Base-by-base conservation (phyloP, 2,888 invertebrate genomes). In the Heteromurus nitidus region DNA sequence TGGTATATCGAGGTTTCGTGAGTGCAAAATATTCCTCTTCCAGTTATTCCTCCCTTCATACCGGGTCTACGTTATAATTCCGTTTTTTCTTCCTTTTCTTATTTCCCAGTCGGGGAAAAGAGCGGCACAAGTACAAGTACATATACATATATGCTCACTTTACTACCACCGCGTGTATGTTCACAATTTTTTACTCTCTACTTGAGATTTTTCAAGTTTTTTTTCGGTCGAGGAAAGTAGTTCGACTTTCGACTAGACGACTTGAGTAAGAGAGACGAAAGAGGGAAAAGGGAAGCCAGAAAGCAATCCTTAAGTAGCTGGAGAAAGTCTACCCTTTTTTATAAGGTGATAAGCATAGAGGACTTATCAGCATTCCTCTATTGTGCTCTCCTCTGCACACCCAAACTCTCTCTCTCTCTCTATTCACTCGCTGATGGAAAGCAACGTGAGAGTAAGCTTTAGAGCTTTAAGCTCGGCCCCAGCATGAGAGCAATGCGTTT, bases 311-410 rank as follows among this genome's bases (percentile, higher is more conserved):
- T n/a, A 60, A 77, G 65, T 62, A 62, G 69, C 64, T 36, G n/a
- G n/a, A n/a, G 18, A 72, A 80, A 72, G 31, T 67, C 72, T 80
- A 60, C 42, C 64, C 77, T 64, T 80, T 30, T 65, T 72, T 72
- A 72, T 72, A 80, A 80, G 80, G 80, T 72, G 72, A 72, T 80
- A 72, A 80, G 70, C 77, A 70, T 72, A 72, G 64, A 62, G 55
- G 44, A 80, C 80, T 79, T 80, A 80, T 80, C 80, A 80, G 80
- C 80, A 79, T 79, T 79, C 77, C 53, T 65, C 70, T 79, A 70
- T 69, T 79, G 77, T 79, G 22, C 55, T 50, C 36, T 36, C n/a
- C n/a, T n/a, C n/a, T n/a, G n/a, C n/a, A n/a, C n/a, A n/a, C n/a
- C n/a, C n/a, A n/a, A n/a, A n/a, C 18, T 50, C 50, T 36, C 36